Conservation (phyloP, 1,140 invertebrate genomes). For the Maconellicoccus hirsutus region DNA sequence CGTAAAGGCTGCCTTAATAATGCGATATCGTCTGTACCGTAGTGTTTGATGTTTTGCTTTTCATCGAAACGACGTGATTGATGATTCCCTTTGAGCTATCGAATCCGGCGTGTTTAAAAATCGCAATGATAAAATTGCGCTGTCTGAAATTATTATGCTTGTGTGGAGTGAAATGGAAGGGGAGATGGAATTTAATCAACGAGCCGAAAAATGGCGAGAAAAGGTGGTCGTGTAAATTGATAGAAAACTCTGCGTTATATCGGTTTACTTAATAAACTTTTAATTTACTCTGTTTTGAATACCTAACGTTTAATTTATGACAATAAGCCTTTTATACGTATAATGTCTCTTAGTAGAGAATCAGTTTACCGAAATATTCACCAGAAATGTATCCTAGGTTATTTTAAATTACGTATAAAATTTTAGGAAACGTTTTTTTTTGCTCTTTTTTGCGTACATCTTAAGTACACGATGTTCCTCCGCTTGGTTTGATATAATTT, state of each 20-base stretch:
- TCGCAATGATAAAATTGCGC: background rate
- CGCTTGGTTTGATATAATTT: no score
- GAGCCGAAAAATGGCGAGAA: background rate
- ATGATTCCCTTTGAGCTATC: background rate
- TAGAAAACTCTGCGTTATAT: background rate
- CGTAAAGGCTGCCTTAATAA: constrained; percentile 2
- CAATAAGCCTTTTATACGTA: background rate
- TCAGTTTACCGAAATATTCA: no score
- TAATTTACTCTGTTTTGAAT: background rate
- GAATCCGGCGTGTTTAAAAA: background rate
- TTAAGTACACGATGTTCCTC: no score
- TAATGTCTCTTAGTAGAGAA: no score
- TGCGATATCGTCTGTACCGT: background rate
- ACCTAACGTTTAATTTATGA: background rate
- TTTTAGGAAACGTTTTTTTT: no score
- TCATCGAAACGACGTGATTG: background rate
- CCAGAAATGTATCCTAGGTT: no score
- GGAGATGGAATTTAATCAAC: background rate
- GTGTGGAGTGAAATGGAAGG: no score
- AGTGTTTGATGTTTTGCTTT: background rate
- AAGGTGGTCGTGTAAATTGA: background rate
- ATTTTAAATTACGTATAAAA: no score
- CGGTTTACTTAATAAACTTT: background rate
- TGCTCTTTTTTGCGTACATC: no score
- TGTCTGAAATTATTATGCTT: background rate